Evolutionary conservation across 2,888 invertebrate genomes (phyloP).

Genomic region (Apamea epomidion): DNA sequence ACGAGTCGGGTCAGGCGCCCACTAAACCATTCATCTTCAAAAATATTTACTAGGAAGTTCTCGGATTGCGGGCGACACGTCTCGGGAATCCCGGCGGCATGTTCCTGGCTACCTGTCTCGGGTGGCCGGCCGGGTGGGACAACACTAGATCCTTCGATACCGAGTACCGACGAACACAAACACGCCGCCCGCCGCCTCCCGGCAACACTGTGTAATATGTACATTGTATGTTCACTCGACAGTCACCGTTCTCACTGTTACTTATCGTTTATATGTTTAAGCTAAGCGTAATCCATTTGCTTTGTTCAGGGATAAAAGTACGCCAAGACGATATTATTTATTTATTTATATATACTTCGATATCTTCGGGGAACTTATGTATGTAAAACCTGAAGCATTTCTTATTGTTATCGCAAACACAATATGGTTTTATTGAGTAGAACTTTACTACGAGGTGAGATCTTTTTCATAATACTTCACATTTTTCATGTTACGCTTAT

Average conservation of each 20-base stretch:
- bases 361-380: conserved; percentile 40
- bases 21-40: conserved; percentile 73
- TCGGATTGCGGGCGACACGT: conserved; percentile 67
- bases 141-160: conserved; percentile 67
- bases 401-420: conserved; percentile 43
- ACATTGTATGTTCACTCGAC: conserved; percentile 60
- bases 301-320: conserved; percentile 58
- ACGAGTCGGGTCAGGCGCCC: conserved; percentile 60
- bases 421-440: conserved; percentile 44
- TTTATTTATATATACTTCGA: too few species aligned
- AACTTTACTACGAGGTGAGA: conserved; percentile 28
- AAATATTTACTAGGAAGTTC: conserved; percentile 80
- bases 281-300: conserved; percentile 61
- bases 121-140: conserved; percentile 70
- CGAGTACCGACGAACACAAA: conserved; percentile 65
- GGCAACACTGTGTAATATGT: conserved; percentile 62
- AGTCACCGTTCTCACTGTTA: conserved; percentile 49
- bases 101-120: conserved; percentile 72
- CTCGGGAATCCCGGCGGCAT: conserved; percentile 75
- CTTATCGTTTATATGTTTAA: conserved; percentile 52
- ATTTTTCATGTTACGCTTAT: conserved; percentile 45
- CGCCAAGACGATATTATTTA: conserved; percentile 46
- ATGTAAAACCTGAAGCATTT: conserved; percentile 48
- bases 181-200: conserved; percentile 53
- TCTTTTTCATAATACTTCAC: conserved; percentile 42